phyloP scores from a whole-genome alignment of 2,113 vertebrate species.

The Rhinoptilus africanus region DNA sequence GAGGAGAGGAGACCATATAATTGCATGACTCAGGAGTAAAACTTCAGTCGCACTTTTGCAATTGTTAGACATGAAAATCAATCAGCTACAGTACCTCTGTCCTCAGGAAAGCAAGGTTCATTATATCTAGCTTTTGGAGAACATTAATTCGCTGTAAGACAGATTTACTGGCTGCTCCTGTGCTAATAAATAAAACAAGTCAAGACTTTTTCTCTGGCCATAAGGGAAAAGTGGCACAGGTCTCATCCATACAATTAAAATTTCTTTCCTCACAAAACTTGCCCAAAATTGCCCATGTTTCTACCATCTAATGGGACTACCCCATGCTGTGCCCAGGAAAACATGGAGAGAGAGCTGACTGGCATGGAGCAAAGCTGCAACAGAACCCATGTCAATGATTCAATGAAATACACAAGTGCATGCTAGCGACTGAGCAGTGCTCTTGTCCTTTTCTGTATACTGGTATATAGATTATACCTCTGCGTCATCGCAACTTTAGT shows the following conservation, averaged over 20 bases:
- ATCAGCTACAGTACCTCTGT: background rate
- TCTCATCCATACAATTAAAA: background rate
- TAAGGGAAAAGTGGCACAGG: background rate
- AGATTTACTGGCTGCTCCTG: background rate
- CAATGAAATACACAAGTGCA: background rate
- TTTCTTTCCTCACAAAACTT: background rate
- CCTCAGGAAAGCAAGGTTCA: background rate
- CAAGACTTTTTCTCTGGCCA: background rate
- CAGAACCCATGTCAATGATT: background rate
- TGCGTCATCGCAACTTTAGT: background rate
- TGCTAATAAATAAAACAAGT: background rate
- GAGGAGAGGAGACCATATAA: background rate
- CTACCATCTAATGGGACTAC: no score
- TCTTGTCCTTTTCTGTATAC: background rate
- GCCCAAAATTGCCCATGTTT: rapidly evolving
- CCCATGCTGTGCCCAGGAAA: no score
- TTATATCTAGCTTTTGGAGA: background rate
- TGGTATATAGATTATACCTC: no score
- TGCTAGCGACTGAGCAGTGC: background rate
- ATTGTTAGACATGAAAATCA: background rate
- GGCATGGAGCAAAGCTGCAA: background rate
- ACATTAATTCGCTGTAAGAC: background rate
- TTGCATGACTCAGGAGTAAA: background rate
- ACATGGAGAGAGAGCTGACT: background rate
- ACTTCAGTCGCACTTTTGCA: background rate